Evolutionary conservation across 2,113 vertebrate genomes (phyloP), one percentile per base, ranked within the genome.

Genomic region (Bostrychus sinensis): DNA sequence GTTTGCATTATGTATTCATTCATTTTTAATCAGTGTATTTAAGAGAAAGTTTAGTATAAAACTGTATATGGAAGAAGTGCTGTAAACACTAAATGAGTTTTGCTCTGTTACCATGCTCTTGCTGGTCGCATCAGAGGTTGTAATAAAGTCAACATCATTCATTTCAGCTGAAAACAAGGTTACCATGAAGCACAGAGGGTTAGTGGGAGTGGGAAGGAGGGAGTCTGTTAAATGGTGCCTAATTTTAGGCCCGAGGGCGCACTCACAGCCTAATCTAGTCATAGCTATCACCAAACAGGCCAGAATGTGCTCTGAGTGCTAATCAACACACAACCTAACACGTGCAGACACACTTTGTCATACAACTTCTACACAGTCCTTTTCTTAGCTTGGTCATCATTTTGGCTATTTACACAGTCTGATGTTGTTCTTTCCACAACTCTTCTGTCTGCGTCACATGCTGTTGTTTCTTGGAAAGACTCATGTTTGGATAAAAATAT

Each of bases 381-480:
- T 55, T 72, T 42, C 72, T 62, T 4, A 32, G 60, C 43, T 3
- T 4, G 68, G 62, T 56, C 45, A 60, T 57, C 51, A 56, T 58
- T 79, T 38, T 69, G 64, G 63, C 76, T 78, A 50, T 76, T 76
- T 56, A 63, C 62, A 45, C 26, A 45, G 34, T 42, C 25, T 14
- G 6, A n/a, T 69, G 74, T 80, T 78, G 43, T 77, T 83, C 70
- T 83, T 86, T 78, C 76, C 81, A 63, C 22, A 42, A 62, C 17
- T 76, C 55, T 26, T 56, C 61, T 56, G 51, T 77, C 62, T 75
- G 50, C 72, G 63, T 81, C 67, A 62, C 56, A 50, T 77, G 77
- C 70, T 66, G 77, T 65, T 66, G 58, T 68, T 75, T 78, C 77
- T 71, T 78, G 82, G 77, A 86, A 69, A 78, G 57, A 56, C 77